phyloP scores from a whole-genome alignment of 2,113 vertebrate genomes.

The Rhinichthys klamathensis region DNA sequence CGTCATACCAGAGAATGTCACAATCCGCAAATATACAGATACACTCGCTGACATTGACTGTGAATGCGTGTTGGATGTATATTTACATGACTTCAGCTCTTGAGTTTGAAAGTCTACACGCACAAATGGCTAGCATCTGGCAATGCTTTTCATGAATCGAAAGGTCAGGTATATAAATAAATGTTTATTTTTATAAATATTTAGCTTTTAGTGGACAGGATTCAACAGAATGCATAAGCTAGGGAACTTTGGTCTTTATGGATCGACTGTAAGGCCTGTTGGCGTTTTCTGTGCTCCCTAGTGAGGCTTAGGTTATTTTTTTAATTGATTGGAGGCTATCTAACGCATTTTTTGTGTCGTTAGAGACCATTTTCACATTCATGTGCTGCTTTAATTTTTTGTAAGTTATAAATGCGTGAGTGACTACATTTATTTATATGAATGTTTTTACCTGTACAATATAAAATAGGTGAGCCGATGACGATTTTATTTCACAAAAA shows the following conservation, averaged over 20 bases:
- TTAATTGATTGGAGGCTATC: conserved; percentile 41
- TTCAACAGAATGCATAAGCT: conserved; percentile 13
- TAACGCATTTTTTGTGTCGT: conserved; percentile 17
- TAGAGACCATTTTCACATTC: conserved; percentile 23
- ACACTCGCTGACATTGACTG: background rate
- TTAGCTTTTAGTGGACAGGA: conserved; percentile 60
- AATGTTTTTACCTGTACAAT: conserved; percentile 56
- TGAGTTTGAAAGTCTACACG: conserved; percentile 53
- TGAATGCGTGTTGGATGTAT: conserved; percentile 26
- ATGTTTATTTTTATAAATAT: conserved; percentile 69
- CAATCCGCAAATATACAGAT: background rate
- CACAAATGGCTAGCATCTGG: conserved; percentile 66
- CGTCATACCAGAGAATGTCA: background rate
- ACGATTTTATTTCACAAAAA: conserved; percentile 10
- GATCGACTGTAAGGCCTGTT: conserved; percentile 11
- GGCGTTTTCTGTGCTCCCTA: background rate
- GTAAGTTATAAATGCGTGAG: conserved; percentile 54
- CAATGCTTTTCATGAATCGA: conserved; percentile 64
- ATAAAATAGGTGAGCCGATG: background rate
- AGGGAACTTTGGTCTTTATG: background rate
- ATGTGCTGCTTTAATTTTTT: conserved; percentile 64
- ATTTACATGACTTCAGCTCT: conserved; percentile 53
- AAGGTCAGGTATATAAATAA: conserved; percentile 68
- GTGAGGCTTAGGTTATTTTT: conserved; percentile 3
- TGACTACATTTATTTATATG: conserved; percentile 55